Conservation (phyloP, 2,888 invertebrate genomes). For the Hydropsyche betteni region DNA sequence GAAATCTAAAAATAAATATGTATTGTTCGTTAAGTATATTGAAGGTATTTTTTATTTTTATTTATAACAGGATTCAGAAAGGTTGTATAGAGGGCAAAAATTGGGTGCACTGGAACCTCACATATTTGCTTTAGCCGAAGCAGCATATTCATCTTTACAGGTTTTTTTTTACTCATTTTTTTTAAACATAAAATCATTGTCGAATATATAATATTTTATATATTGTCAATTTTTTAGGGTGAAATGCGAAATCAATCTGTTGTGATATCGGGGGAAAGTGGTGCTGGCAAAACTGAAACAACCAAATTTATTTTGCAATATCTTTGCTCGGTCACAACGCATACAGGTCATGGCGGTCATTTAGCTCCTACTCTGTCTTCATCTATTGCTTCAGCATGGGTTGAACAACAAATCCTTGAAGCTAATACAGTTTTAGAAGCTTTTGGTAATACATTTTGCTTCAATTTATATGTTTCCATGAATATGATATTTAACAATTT, state of each 20-base stretch:
- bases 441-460: slow-evolving; percentile 71
- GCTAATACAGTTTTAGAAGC: slow-evolving; percentile 93
- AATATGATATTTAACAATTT: no score
- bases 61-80: slow-evolving; percentile 76
- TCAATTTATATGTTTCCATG: neutral
- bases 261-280: slow-evolving; percentile 92
- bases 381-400: slow-evolving; percentile 86
- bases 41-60: no score
- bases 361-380: slow-evolving; percentile 52
- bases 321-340: slow-evolving; percentile 83
- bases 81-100: slow-evolving; percentile 83
- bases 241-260: slow-evolving; percentile 73
- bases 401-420: slow-evolving; percentile 94
- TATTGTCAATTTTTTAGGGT: slow-evolving; percentile 42
- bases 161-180: slow-evolving; percentile 54
- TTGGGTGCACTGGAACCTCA: slow-evolving; percentile 85
- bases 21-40: no score
- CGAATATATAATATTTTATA: neutral
- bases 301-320: slow-evolving; percentile 93
- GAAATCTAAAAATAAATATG: no score
- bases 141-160: slow-evolving; percentile 82
- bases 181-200: neutral
- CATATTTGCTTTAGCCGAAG: slow-evolving; percentile 90
- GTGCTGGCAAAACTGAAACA: slow-evolving; percentile 93
- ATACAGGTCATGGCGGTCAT: slow-evolving; percentile 54